Conservation (phyloP, 2,113 vertebrate genomes). For the Grammomys surdaster region DNA sequence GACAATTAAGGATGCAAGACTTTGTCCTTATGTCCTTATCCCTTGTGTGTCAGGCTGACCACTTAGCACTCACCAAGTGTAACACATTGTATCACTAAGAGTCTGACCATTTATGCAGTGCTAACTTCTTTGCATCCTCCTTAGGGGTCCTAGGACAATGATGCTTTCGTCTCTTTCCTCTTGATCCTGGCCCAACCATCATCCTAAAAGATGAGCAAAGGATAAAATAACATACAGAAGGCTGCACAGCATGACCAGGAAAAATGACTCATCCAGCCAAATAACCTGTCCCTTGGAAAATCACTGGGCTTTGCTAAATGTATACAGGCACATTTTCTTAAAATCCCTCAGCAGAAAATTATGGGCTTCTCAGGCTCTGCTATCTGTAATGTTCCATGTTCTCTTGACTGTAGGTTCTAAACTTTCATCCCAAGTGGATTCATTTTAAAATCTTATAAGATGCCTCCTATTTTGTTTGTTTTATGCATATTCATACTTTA, state of each 20-base stretch:
- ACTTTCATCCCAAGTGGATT: background rate
- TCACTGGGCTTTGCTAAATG: slow-evolving; percentile 59
- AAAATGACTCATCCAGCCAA: slow-evolving; percentile 71
- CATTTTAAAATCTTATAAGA: background rate
- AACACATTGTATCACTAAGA: background rate
- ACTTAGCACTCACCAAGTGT: background rate
- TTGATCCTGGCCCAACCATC: background rate
- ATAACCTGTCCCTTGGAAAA: slow-evolving; percentile 67
- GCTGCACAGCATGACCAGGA: slow-evolving; percentile 70
- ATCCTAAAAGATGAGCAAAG: slow-evolving; percentile 46
- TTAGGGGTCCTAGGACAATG: slow-evolving; percentile 30
- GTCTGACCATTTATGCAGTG: background rate
- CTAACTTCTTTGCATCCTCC: background rate
- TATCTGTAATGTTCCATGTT: background rate
- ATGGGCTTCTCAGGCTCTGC: background rate
- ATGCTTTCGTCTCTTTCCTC: background rate
- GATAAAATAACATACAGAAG: slow-evolving; percentile 73
- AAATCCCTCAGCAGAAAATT: slow-evolving; percentile 35
- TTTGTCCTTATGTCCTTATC: background rate
- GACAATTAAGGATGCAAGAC: background rate
- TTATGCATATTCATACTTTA: background rate
- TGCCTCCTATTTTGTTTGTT: background rate
- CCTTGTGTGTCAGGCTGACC: background rate
- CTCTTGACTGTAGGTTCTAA: background rate
- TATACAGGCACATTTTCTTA: slow-evolving; percentile 48